Evolutionary conservation across 2,888 invertebrate species (phyloP), one percentile per base, ranked within the genome.

Genomic region (Slavum lentiscoides): DNA sequence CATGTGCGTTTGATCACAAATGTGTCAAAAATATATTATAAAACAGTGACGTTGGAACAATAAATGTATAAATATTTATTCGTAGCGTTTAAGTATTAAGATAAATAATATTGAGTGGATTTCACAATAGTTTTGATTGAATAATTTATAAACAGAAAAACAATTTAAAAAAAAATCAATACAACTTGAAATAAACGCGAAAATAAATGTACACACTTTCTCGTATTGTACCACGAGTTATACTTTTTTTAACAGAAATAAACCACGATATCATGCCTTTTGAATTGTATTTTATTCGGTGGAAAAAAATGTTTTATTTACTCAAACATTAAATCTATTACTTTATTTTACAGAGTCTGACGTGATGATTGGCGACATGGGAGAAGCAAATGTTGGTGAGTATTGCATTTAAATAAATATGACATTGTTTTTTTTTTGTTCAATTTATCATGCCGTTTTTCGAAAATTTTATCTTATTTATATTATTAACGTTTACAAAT

Each of bases 331-430:
- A 23, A 53, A 53, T 13, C 1, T n/a, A 2, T 8, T 37, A 37
- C 15, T 8, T 70, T 58, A 13, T 59, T 23, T 80, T 80, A 37
- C 55, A 80, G 80, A 80, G 23, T 80, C 80, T 23, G 80, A 80
- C n/a, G 80, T 80, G 15, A 80, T 80, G 80, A 80, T 80, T 13
- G 80, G 80, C 8, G 80, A 80, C 37, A 80, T 80, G 80, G 80
- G 80, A 64, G 80, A 80, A 80, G n/a, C 70, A 8, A 70, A 21
- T 64, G 53, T 70, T 13, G 64, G 80, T 80, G 53, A 80, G 80
- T 80, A 61, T 17, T 8, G 5, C 9, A 58, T 39, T 15, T 1
- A 15, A 49, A 49, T 49, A 49, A 49, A 11, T 49, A 49, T 49
- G 13, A 1, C 49, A 49, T 49, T 39, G 39, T 49, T 49, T 49